Percentiles rank a stretch among this genome's conserved stretches.
Conservation (phyloP, 2,113 vertebrate species). For the Daphoenositta chrysoptera region DNA sequence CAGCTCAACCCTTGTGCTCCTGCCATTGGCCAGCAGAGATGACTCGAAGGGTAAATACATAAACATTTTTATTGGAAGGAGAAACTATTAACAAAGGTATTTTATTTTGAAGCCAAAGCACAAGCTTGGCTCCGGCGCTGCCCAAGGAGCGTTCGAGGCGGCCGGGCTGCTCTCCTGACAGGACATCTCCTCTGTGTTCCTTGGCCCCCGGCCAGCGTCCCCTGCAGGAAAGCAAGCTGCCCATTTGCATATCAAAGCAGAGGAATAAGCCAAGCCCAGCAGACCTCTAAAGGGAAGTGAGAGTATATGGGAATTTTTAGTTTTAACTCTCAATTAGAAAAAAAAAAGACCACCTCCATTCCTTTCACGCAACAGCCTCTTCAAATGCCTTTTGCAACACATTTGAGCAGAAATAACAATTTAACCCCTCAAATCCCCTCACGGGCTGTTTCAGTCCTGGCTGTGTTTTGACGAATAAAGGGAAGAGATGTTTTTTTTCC, state of each 20-base stretch:
- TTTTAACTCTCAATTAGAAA: conserved; percentile 44
- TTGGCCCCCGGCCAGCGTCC: conserved; percentile 74
- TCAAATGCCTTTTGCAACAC: neutral
- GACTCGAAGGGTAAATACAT: conserved; percentile 65
- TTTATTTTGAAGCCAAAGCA: conserved; percentile 67
- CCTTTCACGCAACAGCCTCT: neutral
- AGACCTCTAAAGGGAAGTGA: conserved; percentile 70
- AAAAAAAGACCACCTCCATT: neutral
- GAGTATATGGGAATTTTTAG: conserved; percentile 65
- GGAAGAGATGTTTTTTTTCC: neutral
- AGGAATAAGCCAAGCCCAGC: conserved; percentile 69
- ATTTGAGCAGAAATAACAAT: neutral
- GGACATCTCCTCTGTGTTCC: conserved; percentile 72
- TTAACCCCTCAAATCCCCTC: conserved; percentile 4
- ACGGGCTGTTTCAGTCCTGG: neutral
- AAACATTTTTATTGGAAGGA: conserved; percentile 74
- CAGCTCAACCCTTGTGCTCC: conserved; percentile 42
- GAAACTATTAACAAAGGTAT: conserved; percentile 66
- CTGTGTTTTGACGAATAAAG: neutral
- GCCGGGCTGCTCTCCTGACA: conserved; percentile 62
- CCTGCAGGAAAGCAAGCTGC: conserved; percentile 77
- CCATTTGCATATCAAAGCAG: conserved; percentile 84
- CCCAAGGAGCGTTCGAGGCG: conserved; percentile 28
- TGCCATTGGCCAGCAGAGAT: conserved; percentile 51
- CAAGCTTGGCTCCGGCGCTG: conserved; percentile 48